phyloP scores from a whole-genome alignment of 2,888 invertebrate species.

The Neuroscelio doddi region DNA sequence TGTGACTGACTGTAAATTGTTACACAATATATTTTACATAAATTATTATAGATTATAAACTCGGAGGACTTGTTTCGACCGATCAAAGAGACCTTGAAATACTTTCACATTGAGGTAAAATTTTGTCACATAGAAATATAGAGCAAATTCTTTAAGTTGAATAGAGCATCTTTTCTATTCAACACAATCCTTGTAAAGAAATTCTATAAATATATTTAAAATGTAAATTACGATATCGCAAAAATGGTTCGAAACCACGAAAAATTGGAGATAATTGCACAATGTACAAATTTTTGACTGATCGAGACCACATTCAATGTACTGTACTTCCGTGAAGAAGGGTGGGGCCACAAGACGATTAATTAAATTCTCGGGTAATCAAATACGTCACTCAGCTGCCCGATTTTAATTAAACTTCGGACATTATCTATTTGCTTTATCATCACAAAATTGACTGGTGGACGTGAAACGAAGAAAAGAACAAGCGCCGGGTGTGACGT shows the following conservation, averaged over 20 bases:
- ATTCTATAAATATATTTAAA: too few relatives aligned
- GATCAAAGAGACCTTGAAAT: background rate
- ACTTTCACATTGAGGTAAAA: background rate
- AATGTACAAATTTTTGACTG: conserved; percentile 65
- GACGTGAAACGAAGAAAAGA: conserved; percentile 50
- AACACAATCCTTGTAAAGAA: too few relatives aligned
- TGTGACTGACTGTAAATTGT: too few relatives aligned
- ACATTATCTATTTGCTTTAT: conserved; percentile 73
- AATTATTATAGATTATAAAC: too few relatives aligned
- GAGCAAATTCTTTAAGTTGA: too few relatives aligned
- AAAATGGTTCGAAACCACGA: background rate
- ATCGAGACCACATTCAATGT: conserved; percentile 52
- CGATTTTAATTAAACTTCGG: conserved; percentile 72
- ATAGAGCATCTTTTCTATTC: too few relatives aligned
- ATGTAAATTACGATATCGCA: too few relatives aligned
- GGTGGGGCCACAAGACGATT: conserved; percentile 66
- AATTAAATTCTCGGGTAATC: conserved; percentile 72
- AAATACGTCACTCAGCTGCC: conserved; percentile 72
- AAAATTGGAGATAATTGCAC: conserved; percentile 7
- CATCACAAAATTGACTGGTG: conserved; percentile 67
- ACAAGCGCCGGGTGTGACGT: conserved; percentile 48
- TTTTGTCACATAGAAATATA: background rate
- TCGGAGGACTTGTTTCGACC: background rate
- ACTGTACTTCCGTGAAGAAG: conserved; percentile 33
- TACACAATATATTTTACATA: too few relatives aligned